Evolutionary conservation across 2,113 vertebrate genomes (phyloP).

Genomic region (Dasyurus viverrinus): DNA sequence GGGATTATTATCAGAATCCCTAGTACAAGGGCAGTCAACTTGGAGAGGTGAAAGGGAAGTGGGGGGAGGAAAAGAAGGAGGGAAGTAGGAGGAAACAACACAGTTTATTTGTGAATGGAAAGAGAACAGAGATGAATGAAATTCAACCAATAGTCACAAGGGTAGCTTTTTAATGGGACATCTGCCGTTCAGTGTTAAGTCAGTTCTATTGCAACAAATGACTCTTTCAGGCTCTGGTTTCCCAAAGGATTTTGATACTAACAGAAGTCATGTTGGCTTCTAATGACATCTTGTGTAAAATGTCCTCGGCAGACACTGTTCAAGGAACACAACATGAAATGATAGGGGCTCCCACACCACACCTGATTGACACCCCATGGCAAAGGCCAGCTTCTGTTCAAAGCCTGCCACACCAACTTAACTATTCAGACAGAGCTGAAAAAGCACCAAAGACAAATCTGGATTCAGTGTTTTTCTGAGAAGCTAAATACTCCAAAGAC

Average conservation of each 20-base stretch:
- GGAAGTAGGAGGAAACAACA: not conserved
- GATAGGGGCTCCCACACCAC: not conserved
- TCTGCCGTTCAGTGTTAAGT: conserved; percentile 29
- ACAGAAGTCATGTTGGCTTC: not conserved
- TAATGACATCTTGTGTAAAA: not conserved
- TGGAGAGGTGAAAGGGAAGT: conserved; percentile 28
- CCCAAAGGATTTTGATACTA: conserved; percentile 24
- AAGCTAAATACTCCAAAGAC: not conserved
- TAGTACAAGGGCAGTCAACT: not conserved
- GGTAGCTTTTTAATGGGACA: conserved; percentile 1
- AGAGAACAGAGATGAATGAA: conserved; percentile 19
- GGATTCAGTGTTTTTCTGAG: not conserved
- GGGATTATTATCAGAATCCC: conserved; percentile 19
- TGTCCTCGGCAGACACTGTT: not conserved
- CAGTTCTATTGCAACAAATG: conserved; percentile 18
- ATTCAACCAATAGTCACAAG: conserved; percentile 50
- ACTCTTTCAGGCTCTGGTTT: not conserved
- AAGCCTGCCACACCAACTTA: not conserved
- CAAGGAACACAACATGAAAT: not conserved
- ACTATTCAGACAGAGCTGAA: not conserved
- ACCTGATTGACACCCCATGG: not conserved
- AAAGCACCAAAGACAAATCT: not conserved
- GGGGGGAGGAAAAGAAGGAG: not conserved
- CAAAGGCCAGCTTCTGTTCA: not conserved
- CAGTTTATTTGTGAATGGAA: not conserved